These are phyloP conservation scores for Trichogramma pretiosum DNA, from an alignment of 1,140 invertebrate species.

Conservation along the genomic window DNA sequence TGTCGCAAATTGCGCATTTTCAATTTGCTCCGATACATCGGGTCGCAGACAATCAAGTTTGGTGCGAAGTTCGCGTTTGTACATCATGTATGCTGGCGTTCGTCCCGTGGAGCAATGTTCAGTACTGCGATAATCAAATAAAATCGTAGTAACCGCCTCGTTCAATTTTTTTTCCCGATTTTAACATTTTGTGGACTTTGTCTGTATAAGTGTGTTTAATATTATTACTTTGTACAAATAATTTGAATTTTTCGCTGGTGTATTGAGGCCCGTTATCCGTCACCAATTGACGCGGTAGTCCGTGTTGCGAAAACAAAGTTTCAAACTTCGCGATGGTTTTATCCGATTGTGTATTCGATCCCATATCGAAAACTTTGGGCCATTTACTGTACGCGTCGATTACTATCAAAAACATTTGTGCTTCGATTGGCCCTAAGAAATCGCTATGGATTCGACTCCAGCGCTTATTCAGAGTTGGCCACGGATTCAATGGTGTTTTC, in stretches of 20 bases:
- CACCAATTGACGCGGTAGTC: slow-evolving; percentile 20
- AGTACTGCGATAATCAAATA: slow-evolving; percentile 9
- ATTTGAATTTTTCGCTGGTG: slow-evolving; percentile 21
- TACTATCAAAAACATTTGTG: slow-evolving; percentile 24
- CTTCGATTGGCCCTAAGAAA: slow-evolving; percentile 23
- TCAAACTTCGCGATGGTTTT: slow-evolving; percentile 18
- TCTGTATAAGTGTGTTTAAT: slow-evolving; percentile 31
- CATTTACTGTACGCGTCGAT: slow-evolving; percentile 32
- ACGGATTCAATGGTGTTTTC: slow-evolving; percentile 22
- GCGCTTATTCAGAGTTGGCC: slow-evolving; percentile 30
- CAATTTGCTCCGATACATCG: background rate
- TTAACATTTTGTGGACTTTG: slow-evolving; percentile 25
- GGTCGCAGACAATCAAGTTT: slow-evolving; percentile 8
- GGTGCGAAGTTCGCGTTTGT: slow-evolving; percentile 11
- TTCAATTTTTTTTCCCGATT: slow-evolving; percentile 8
- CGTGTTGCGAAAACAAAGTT: slow-evolving; percentile 14
- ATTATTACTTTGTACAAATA: slow-evolving; percentile 23
- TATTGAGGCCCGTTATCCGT: slow-evolving; percentile 26
- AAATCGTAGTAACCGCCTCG: slow-evolving; percentile 9
- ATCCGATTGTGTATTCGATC: slow-evolving; percentile 3
- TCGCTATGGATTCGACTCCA: slow-evolving; percentile 38
- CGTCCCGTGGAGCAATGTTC: slow-evolving; percentile 12
- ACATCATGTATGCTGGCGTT: slow-evolving; percentile 8
- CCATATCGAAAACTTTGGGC: slow-evolving; percentile 8
- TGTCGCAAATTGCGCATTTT: slow-evolving; percentile 8